Evolutionary conservation across 2,113 vertebrate genomes (phyloP).

Genomic region (Rhineura floridana): DNA sequence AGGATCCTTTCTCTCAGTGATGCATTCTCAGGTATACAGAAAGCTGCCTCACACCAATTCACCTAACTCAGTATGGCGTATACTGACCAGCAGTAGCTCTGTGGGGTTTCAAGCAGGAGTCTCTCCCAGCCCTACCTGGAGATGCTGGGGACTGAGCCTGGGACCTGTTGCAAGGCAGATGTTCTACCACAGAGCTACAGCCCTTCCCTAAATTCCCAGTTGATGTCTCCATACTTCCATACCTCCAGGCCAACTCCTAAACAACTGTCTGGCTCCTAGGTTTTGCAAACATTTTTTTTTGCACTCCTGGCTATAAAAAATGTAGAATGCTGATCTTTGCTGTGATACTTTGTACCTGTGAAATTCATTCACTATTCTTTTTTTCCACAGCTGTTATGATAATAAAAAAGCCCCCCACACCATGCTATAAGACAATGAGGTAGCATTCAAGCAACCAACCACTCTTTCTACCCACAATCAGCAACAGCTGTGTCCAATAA

Average conservation of each 20-base stretch:
- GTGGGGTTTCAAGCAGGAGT: no score
- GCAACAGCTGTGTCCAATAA: constrained; percentile 72
- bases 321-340: constrained; percentile 15
- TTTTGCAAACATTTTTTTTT: not conserved
- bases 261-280: not conserved
- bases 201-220: no score
- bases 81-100: no score
- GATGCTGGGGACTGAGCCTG: no score
- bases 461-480: constrained; percentile 68
- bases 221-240: not conserved
- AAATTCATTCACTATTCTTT: constrained; percentile 10
- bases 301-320: not conserved
- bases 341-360: constrained; percentile 2
- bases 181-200: no score
- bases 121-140: no score
- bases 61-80: no score
- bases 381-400: constrained; percentile 15
- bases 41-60: no score
- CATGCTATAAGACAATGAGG: constrained; percentile 48
- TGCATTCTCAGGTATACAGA: no score
- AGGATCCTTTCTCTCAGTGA: not conserved
- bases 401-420: not conserved
- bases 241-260: not conserved
- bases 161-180: no score
- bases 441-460: constrained; percentile 58